Evolutionary conservation across 2,888 invertebrate genomes (phyloP), one percentile per base, ranked within the genome.

Genomic region (Lottia scabra): DNA sequence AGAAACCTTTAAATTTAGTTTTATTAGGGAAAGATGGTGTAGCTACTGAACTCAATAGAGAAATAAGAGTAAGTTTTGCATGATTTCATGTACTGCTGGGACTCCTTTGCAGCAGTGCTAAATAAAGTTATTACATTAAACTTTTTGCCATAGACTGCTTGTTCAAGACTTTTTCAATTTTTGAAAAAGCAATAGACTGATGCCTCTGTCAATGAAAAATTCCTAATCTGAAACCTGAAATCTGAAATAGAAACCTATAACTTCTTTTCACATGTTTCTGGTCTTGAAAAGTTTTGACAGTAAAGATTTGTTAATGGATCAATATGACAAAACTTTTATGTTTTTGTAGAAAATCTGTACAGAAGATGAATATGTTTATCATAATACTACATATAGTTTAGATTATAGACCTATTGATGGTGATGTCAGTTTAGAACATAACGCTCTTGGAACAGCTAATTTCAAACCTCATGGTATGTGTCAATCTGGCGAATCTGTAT

Each of bases 341-440:
- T 27, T 68, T 30, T 75, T 82, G 16, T 90, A 93, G 92, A 94
- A 94, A 72, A 95, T 96, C 84, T 96, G 96, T 88, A 95, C 95
- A 85, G 93, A 95, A 75, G 96, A 96, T 89, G 95, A 96, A 88
- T 95, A 95, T 83, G 92, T 93, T 85, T 93, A 95, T 83, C 94
- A 94, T 89, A 82, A 82, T 46, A 79, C 79, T 87, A 91, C 94
- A 79, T 96, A 95, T 90, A 94, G 93, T 87, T 92, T 96, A 66
- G 95, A 96, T 88, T 95, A 95, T 88, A 93, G 95, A 85, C 93
- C 95, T 86, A 94, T 96, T 82, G 95, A 94, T 82, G 96, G 96
- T 71, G 96, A 96, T 91, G 94, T 95, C 83, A 93, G 92, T 85
- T 91, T 94, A 84, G 93, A 93, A 44, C 93, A 94, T 65, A 96